Conservation (phyloP, 2,113 vertebrate species). For the Probosciger aterrimus region DNA sequence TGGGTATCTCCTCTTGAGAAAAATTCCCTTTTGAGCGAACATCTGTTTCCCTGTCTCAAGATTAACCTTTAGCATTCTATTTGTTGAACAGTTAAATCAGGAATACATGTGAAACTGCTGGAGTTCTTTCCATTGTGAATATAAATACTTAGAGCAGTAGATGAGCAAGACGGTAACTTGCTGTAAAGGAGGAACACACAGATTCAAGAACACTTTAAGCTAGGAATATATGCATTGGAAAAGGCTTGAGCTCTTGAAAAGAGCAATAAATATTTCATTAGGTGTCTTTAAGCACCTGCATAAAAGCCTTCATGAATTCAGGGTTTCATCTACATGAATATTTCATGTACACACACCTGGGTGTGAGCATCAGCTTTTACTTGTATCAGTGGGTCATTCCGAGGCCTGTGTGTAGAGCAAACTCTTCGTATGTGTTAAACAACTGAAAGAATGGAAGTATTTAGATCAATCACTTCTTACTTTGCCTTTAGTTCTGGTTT, state of each 20-base stretch:
- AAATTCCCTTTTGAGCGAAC: conserved; percentile 23
- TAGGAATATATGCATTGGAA: not conserved
- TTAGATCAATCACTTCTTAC: not conserved
- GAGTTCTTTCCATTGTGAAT: not conserved
- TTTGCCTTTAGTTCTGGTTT: not conserved
- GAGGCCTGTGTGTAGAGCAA: not conserved
- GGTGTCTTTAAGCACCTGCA: not conserved
- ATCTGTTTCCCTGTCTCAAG: conserved; percentile 23
- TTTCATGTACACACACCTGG: not conserved
- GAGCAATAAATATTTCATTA: not conserved
- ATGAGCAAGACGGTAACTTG: not conserved
- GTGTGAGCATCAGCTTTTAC: not conserved
- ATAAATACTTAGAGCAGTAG: not conserved
- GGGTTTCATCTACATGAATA: not conserved
- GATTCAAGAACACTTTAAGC: not conserved
- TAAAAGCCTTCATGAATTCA: not conserved
- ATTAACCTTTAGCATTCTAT: conserved; percentile 46
- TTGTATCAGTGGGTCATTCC: not conserved
- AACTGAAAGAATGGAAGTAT: not conserved
- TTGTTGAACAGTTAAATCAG: not conserved
- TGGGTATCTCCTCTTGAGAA: conserved; percentile 63
- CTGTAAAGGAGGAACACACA: not conserved
- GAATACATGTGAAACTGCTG: not conserved
- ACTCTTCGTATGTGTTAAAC: not conserved
- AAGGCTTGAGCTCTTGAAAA: not conserved